Base-by-base conservation (phyloP, 2,113 vertebrate species). In the Ciconia maguari region DNA sequence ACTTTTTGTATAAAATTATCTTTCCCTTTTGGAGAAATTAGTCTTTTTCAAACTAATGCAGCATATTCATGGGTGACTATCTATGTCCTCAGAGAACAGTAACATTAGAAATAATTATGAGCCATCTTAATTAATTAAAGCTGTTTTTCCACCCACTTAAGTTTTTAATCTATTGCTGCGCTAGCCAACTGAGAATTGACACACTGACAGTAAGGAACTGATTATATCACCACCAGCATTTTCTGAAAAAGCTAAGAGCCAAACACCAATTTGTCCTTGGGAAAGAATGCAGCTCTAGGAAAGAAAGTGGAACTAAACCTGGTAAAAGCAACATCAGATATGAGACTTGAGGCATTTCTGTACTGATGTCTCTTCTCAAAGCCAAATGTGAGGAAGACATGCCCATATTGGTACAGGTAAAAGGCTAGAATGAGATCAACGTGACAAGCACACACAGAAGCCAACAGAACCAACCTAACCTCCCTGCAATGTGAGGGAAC, bases 41-140 rank as follows among this genome's bases (percentile, higher is more conserved):
- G 19, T 65, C 25, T 95, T 94, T 92, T 92, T 85, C 34, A 93
- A 75, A 78, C 65, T 89, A 94, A 95, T 78, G 82, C 48, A 93
- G 38, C 24, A 94, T 74, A 96, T 84, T 65, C 34, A 95, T 78
- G 93, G 71, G 69, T 96, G 57, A 87, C 60, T 88, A 66, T 75
- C 90, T 17, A 21, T 44, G 34, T 90, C 61, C 77, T 91, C 30
- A 70, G 86, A 96, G 88, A 95, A 96, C 30, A 87, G 76, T 71
- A 93, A 90, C 42, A 95, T 97, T 90, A 95, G 72, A 96, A 96
- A 91, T 96, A 92, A 96, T 96, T 97, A 97, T 54, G 36, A 94
- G 42, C 69, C 36, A 90, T n/a, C 69, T 96, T 96, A 96, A 97
- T 90, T 94, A 95, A 97, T 91, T 96, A 94, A 96, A 96, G 72